These are phyloP conservation scores for roundworm (Caenorhabditis elegans) DNA, from an alignment of 1,140 invertebrate species.

Conservation along the genomic window DNA sequence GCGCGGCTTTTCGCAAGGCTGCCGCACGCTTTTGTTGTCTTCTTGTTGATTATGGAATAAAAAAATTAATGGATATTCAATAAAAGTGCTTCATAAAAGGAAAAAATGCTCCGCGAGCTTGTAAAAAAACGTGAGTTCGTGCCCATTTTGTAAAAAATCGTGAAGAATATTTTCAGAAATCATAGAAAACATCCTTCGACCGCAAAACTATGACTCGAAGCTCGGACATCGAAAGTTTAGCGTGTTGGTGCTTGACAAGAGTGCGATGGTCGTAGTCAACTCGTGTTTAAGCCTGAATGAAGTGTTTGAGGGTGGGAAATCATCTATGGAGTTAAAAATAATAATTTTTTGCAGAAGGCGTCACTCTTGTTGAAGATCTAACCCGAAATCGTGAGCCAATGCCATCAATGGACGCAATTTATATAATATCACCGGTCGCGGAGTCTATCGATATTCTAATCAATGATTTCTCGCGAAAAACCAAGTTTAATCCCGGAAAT, in stretches of 20 bases:
- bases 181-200: background rate
- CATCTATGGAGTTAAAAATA: background rate
- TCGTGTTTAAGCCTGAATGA: background rate
- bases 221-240: background rate
- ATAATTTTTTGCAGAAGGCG: background rate
- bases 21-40: too few relatives aligned
- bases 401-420: background rate
- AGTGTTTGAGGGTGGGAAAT: background rate
- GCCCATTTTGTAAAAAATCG: background rate
- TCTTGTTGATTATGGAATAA: too few relatives aligned
- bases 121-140: conserved; percentile 4
- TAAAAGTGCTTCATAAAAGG: too few relatives aligned
- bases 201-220: background rate
- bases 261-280: background rate
- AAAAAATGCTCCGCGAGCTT: background rate
- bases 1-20: too few relatives aligned
- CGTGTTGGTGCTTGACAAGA: background rate
- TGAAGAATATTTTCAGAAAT: background rate
- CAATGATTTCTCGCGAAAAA: background rate
- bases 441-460: background rate
- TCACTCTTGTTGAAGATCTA: background rate
- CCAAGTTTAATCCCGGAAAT: background rate
- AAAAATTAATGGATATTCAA: too few relatives aligned
- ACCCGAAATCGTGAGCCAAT: background rate
- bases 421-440: background rate